Conservation (phyloP, 2,797 vertebrate species). For the Labeo calbasu region DNA sequence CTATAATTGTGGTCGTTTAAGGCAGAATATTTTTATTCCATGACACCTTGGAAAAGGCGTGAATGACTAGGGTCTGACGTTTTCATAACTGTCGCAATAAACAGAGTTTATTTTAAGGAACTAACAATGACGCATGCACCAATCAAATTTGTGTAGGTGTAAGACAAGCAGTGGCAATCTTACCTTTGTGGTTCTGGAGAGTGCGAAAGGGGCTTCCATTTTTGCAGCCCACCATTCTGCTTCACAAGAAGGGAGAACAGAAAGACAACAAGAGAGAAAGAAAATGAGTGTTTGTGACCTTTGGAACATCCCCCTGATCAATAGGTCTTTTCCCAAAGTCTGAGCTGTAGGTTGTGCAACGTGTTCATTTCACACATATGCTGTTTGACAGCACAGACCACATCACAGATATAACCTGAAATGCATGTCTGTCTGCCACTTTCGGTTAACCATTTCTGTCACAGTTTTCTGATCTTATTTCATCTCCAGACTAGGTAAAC, state of each 20-base stretch:
- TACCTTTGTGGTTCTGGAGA: constrained; percentile 90
- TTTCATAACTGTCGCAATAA: not conserved
- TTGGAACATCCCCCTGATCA: not conserved
- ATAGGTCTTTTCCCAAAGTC: constrained; percentile 8
- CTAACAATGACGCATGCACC: constrained; percentile 33
- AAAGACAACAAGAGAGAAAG: not conserved
- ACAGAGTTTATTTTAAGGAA: constrained; percentile 22
- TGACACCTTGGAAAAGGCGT: not conserved
- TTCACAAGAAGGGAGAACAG: not conserved
- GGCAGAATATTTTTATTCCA: constrained; percentile 19
- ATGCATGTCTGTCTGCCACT: constrained; percentile 51
- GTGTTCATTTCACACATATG: constrained; percentile 28
- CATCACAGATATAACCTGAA: constrained; percentile 64
- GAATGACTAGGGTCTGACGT: constrained; percentile 19
- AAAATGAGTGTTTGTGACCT: not conserved
- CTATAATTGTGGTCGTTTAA: not conserved
- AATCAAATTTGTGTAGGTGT: constrained; percentile 27
- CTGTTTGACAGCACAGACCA: constrained; percentile 13
- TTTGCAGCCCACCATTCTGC: constrained; percentile 78
- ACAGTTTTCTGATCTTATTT: constrained; percentile 55
- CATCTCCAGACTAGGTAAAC: not conserved
- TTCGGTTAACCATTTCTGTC: not conserved
- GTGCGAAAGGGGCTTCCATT: constrained; percentile 84
- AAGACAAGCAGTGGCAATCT: constrained; percentile 30
- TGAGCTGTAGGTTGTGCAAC: not conserved